Base-by-base conservation (phyloP, 2,113 vertebrate species). In the Pimephales promelas region DNA sequence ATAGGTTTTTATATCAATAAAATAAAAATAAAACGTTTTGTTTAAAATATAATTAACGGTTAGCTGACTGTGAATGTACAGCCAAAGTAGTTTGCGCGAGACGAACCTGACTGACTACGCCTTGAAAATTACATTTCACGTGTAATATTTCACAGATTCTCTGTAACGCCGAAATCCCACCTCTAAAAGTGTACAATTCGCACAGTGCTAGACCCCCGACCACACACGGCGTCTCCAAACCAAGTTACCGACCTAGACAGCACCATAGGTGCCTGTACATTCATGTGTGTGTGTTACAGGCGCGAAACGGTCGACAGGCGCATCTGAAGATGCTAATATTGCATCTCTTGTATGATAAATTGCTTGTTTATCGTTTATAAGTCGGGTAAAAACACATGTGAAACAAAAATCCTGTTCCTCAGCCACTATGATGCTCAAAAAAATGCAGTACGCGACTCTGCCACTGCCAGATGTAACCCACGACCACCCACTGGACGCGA, bases 401-500 rank as follows among this genome's bases (percentile, higher is more conserved):
- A 71, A 43, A 13, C 5, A 70, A 71, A 72, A 64, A 61, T 24
- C n/a, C 57, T 61, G n/a, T 61, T n/a, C n/a, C n/a, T n/a, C n/a
- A 4, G n/a, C n/a, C n/a, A 26, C 10, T n/a, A 11, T 43, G 66
- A n/a, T n/a, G 62, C 62, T 66, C 7, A 40, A 16, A 34, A 18
- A 64, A 66, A 34, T 64, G 61, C 61, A 31, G 14, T 68, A 4
- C 9, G 31, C 4, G 18, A 11, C 34, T 40, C 7, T 16, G 68
- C 70, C 70, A 72, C 7, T 16, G 68, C 70, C 70, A 72, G 40
- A 36, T 40, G 54, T 49, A 18, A 77, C 54, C 54, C 34, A 4
- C 54, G 54, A 56, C 73, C 73, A 54, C 73, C 26, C 73, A 54
- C 22, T 56, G 31, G 3, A 57, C 14, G 34, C 54, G 74, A 43